These are phyloP conservation scores for Allenopithecus nigroviridis DNA, from an alignment of 2,797 vertebrate genomes.

Conservation along the genomic window DNA sequence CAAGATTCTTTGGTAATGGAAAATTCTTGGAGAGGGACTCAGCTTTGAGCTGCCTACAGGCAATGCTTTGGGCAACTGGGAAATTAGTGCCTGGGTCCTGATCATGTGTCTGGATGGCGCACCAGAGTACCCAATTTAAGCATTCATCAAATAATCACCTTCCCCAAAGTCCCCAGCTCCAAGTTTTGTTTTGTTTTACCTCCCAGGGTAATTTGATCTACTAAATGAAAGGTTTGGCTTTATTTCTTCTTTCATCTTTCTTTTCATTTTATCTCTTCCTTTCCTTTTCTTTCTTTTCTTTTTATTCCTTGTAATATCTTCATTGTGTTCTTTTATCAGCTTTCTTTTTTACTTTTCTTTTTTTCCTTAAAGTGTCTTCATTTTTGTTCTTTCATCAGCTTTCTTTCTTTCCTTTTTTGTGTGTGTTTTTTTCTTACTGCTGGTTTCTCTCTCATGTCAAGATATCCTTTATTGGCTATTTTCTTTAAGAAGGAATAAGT, in stretches of 20 bases:
- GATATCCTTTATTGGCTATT: not conserved
- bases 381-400: not conserved
- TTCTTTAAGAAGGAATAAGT: not conserved
- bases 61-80: not conserved
- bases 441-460: not conserved
- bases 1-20: not conserved
- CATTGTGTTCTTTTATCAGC: not conserved
- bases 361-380: not conserved
- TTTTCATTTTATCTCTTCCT: not conserved
- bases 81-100: not conserved
- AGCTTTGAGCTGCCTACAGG: not conserved
- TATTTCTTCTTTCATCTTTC: not conserved
- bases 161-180: not conserved
- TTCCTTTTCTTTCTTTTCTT: not conserved
- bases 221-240: not conserved
- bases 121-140: no score
- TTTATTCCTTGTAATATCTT: not conserved
- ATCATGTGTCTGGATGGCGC: not conserved
- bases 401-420: not conserved
- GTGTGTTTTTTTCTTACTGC: not conserved
- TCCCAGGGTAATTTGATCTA: not conserved
- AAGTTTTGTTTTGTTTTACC: not conserved
- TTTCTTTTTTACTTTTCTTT: not conserved
- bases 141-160: not conserved
- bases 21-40: not conserved